These are phyloP conservation scores for Drosophila anceps DNA, from an alignment of 2,888 invertebrate genomes.

Conservation along the genomic window DNA sequence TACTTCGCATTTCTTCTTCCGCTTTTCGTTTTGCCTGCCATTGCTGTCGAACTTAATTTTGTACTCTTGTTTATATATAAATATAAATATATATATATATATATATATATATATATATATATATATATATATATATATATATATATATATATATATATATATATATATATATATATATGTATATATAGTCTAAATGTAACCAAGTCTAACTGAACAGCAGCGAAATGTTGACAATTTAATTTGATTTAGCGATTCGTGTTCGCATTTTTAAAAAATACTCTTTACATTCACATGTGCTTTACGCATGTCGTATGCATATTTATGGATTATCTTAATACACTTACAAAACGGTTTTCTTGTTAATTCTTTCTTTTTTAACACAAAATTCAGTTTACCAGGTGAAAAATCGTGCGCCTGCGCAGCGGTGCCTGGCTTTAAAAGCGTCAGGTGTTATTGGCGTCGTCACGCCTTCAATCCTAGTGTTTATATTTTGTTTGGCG, in stretches of 20 bases:
- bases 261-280: slow-evolving; percentile 45
- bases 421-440: slow-evolving; percentile 61
- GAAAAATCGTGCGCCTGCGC: slow-evolving; percentile 78
- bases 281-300: slow-evolving; percentile 47
- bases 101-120: too few species aligned
- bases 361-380: slow-evolving; percentile 42
- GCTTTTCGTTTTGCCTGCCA: slow-evolving; percentile 2
- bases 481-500: slow-evolving; percentile 42
- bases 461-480: slow-evolving; percentile 36
- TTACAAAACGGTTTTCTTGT: slow-evolving; percentile 61
- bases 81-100: too few species aligned
- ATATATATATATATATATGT: too few species aligned
- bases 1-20: slow-evolving; percentile 29
- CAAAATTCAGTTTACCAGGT: slow-evolving; percentile 56
- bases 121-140: too few species aligned
- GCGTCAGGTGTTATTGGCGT: slow-evolving; percentile 41
- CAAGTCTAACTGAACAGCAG: slow-evolving; percentile 35
- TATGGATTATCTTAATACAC: slow-evolving; percentile 35
- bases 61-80: slow-evolving; percentile 46
- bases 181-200: slow-evolving; percentile 38
- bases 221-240: slow-evolving; percentile 24
- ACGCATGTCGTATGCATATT: slow-evolving; percentile 18
- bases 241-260: slow-evolving; percentile 42
- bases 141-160: too few species aligned
- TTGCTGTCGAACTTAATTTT: slow-evolving; percentile 35